A percentile compares a stretch with the other conserved stretches of the same genome.
These are phyloP conservation scores for Buceros bicornis DNA, from an alignment of 2,797 vertebrate species.

Conservation along the genomic window DNA sequence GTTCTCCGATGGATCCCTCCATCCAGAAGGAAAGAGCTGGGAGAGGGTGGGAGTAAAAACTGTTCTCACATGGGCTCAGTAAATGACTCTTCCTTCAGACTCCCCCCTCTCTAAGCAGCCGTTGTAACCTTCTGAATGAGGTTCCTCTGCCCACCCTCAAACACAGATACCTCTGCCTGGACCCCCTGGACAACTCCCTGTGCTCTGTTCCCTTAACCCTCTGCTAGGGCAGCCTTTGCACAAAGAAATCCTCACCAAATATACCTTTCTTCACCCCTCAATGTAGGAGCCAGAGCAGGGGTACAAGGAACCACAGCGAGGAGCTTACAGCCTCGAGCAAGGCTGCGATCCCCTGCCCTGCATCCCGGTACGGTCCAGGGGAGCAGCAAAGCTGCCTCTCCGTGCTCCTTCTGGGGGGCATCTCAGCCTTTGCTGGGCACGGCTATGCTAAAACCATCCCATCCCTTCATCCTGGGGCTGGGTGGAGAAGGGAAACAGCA, in stretches of 20 bases:
- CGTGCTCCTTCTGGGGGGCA: not conserved
- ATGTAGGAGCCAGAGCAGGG: not conserved
- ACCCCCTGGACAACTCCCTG: not conserved
- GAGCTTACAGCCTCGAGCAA: accelerated
- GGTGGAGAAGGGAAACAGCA: not conserved
- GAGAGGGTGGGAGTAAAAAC: not conserved
- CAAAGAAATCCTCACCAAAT: not conserved
- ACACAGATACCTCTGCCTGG: not conserved
- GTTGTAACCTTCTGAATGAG: not conserved
- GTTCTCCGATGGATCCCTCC: not conserved
- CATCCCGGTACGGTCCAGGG: accelerated
- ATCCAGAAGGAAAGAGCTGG: not conserved
- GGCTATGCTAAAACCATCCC: not conserved
- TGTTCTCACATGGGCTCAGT: not conserved
- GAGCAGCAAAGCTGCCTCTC: not conserved
- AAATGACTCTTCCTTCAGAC: not conserved
- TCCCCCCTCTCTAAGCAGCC: not conserved
- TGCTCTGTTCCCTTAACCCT: not conserved
- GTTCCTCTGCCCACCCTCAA: not conserved
- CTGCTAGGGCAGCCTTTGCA: not conserved
- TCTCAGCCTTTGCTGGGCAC: not conserved
- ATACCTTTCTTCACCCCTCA: not conserved
- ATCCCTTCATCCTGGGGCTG: not conserved
- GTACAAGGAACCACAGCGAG: accelerated
- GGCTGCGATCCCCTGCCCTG: not conserved